phyloP scores from a whole-genome alignment of 64 coral and sea anemone genomes.

The Anthopleura sola region DNA sequence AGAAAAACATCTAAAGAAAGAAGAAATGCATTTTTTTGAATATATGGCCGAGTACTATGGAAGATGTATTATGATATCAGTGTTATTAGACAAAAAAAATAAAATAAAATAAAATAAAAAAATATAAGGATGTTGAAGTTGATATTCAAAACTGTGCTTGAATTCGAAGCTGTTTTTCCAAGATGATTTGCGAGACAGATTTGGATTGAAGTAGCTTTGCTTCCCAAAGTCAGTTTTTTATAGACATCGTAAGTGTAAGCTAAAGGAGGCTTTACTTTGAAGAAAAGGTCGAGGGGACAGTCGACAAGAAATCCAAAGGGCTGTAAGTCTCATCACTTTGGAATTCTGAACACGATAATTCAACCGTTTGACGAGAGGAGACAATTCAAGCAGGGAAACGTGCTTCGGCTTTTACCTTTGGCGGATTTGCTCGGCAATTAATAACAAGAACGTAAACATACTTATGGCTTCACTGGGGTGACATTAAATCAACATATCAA shows the following conservation, averaged over 20 bases:
- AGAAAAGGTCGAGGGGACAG: neutral
- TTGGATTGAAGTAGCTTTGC: neutral
- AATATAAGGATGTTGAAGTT: neutral
- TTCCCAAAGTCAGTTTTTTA: neutral
- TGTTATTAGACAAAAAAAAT: too few species aligned
- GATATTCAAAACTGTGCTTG: neutral
- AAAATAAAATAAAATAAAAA: neutral
- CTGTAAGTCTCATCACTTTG: neutral
- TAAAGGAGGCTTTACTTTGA: neutral
- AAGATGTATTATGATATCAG: too few species aligned
- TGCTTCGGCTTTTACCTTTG: neutral
- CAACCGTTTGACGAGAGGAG: neutral
- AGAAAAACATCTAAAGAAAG: too few species aligned
- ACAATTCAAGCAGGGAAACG: neutral
- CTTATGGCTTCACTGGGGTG: neutral
- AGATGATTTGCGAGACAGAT: neutral
- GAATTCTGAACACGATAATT: neutral
- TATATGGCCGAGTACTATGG: too few species aligned
- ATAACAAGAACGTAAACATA: neutral
- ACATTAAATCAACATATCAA: neutral
- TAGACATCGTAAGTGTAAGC: neutral
- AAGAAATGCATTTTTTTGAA: too few species aligned
- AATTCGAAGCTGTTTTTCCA: neutral
- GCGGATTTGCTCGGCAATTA: neutral
- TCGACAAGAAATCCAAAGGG: neutral